Conservation (phyloP, 1,140 invertebrate genomes). For the Meloidogyne exigua region DNA sequence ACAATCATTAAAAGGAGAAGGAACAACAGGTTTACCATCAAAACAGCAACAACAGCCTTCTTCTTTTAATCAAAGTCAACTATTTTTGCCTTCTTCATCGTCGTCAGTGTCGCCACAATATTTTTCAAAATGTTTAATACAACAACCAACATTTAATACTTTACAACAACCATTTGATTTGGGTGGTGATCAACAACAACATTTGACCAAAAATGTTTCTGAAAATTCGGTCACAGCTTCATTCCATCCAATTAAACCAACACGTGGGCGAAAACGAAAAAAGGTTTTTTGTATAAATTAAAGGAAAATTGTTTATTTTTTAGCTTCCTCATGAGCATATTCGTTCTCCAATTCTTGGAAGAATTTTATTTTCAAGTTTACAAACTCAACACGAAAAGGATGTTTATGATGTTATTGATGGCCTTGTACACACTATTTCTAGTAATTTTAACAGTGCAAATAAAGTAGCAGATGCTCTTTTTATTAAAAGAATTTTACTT, state of each 20-base stretch:
- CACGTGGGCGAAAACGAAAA: slow-evolving; percentile 51
- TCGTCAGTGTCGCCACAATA: background rate
- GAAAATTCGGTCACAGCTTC: background rate
- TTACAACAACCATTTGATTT: background rate
- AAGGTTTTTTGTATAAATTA: slow-evolving; percentile 6
- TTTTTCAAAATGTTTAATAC: background rate
- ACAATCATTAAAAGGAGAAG: slow-evolving; percentile 17
- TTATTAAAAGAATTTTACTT: background rate
- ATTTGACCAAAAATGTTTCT: background rate
- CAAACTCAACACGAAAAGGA: slow-evolving; percentile 33
- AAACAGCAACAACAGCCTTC: slow-evolving; percentile 6
- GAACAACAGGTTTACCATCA: background rate
- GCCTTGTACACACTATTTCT: slow-evolving; percentile 20
- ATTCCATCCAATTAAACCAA: slow-evolving; percentile 44
- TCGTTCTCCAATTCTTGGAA: slow-evolving; percentile 40
- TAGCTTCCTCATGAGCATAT: slow-evolving; percentile 19
- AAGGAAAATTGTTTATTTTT: background rate
- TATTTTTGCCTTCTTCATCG: background rate
- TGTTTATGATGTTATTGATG: slow-evolving; percentile 47
- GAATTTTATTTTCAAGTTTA: slow-evolving; percentile 29
- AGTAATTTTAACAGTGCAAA: slow-evolving; percentile 7
- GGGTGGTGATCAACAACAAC: background rate
- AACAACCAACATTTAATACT: background rate
- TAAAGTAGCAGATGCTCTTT: background rate
- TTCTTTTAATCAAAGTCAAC: background rate